Evolutionary conservation across 2,113 vertebrate species (phyloP), one percentile per base, ranked within the genome.

Genomic region (Pygoscelis antarcticus): DNA sequence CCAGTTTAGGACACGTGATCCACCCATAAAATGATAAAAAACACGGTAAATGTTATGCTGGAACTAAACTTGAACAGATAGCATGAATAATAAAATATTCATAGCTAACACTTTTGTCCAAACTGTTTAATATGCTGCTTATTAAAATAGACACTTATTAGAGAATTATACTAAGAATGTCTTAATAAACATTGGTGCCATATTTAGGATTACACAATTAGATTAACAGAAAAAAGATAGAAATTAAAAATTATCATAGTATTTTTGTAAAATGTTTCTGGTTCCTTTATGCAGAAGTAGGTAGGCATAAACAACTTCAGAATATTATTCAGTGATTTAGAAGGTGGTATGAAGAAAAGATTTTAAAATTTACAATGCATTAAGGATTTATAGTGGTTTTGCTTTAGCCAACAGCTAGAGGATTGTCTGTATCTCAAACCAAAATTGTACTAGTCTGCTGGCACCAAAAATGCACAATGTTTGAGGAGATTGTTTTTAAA

Each of bases 21-120:
- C 19, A 79, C 22, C 44, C 32, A 46, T 17, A 64, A 82, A 62
- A 85, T 19, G 1, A 49, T 58, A n/a, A 68, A 87, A 95, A 52
- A 0, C 10, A 22, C 16, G 22, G 42, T 29, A 38, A 64, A 23
- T 34, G 0, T 61, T 74, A 30, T 78, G 18, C 11, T 54, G 7
- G 23, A 61, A 32, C 13, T 69, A 32, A 75, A 87, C 7, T 15
- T 55, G 20, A 85, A 61, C 5, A 44, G 13, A 74, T 58, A 18
- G 7, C 2, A 26, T 66, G 9, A 55, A 78, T 60, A 91, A 65
- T 38, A 44, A 91, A 65, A 51, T 70, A 51, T 3, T 72, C 8
- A 36, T 26, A 61, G 40, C 9, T 83, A 47, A 47, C 13, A 65
- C 9, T 49, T 55, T 42, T 64, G 32, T n/a, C 8, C 58, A 32